Conservation (phyloP, 37 sponge, comb jelly and placozoan species). For the Spongia lamella region DNA sequence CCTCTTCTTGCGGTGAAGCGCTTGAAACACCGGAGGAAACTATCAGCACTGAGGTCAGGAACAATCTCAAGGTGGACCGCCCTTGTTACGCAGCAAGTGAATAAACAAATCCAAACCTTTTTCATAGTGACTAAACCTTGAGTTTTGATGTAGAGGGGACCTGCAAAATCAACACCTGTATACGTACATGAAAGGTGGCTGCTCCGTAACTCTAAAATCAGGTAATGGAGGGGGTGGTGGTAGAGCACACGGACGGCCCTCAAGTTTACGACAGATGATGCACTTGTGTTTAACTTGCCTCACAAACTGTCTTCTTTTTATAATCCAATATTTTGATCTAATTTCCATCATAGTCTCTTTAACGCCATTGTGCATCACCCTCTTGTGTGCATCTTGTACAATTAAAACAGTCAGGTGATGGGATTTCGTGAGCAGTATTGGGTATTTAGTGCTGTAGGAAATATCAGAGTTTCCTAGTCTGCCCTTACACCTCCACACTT, state of each 20-base stretch:
- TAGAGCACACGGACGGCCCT: conserved; percentile 1
- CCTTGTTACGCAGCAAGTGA: not conserved
- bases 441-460: not conserved
- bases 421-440: not conserved
- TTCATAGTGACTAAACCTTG: no score
- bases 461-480: conserved; percentile 4
- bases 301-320: conserved; percentile 34
- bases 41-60: not conserved
- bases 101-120: no score
- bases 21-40: not conserved
- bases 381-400: not conserved
- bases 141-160: conserved; percentile 2
- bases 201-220: conserved; percentile 3
- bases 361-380: conserved; percentile 1
- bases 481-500: conserved; percentile 4
- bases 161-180: conserved; percentile 36
- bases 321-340: conserved; percentile 12
- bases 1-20: conserved; percentile 2
- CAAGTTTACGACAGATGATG: conserved; percentile 22
- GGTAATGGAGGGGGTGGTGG: conserved; percentile 24
- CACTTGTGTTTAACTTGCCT: conserved; percentile 4
- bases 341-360: conserved; percentile 13
- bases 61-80: conserved; percentile 14
- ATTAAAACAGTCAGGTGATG: conserved; percentile 10
- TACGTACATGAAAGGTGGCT: conserved; percentile 14